Conservation (phyloP, 2,888 invertebrate genomes). For the Hipparchia semele region DNA sequence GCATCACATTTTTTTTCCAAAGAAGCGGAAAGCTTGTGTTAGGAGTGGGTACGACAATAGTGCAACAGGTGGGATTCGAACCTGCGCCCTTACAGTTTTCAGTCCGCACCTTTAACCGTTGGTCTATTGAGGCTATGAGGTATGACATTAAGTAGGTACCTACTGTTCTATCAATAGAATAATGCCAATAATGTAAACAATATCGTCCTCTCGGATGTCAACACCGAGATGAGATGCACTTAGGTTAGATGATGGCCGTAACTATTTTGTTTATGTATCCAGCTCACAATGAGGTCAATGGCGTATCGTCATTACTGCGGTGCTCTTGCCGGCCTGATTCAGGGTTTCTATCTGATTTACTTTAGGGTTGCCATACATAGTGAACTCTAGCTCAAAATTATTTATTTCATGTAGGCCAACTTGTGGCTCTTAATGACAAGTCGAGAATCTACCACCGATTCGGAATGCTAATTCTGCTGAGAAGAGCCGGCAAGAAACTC, state of each 20-base stretch:
- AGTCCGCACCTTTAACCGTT: too few species aligned
- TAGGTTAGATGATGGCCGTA: constrained; percentile 46
- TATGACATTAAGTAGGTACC: constrained; percentile 1
- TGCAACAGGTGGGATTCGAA: too few species aligned
- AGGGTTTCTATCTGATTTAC: constrained; percentile 48
- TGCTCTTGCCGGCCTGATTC: constrained; percentile 53
- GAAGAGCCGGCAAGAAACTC: too few species aligned
- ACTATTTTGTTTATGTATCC: constrained; percentile 61
- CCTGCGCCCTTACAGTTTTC: too few species aligned
- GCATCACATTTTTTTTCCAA: too few species aligned
- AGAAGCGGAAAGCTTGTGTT: too few species aligned
- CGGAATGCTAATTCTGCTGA: too few species aligned
- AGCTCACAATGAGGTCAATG: constrained; percentile 67
- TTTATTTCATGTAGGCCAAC: too few species aligned
- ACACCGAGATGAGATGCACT: constrained; percentile 37
- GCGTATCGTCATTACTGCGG: constrained; percentile 57
- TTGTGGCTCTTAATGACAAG: too few species aligned
- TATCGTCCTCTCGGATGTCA: constrained; percentile 37
- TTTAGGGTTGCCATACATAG: constrained; percentile 8
- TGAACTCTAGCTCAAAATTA: too few species aligned
- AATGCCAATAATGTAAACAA: constrained; percentile 32
- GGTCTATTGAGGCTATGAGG: not conserved
- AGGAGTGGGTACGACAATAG: too few species aligned
- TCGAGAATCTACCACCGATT: too few species aligned
- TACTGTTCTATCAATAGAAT: constrained; percentile 29